Evolutionary conservation across 2,888 invertebrate species (phyloP).

Genomic region (Sepioteuthis lessoniana): DNA sequence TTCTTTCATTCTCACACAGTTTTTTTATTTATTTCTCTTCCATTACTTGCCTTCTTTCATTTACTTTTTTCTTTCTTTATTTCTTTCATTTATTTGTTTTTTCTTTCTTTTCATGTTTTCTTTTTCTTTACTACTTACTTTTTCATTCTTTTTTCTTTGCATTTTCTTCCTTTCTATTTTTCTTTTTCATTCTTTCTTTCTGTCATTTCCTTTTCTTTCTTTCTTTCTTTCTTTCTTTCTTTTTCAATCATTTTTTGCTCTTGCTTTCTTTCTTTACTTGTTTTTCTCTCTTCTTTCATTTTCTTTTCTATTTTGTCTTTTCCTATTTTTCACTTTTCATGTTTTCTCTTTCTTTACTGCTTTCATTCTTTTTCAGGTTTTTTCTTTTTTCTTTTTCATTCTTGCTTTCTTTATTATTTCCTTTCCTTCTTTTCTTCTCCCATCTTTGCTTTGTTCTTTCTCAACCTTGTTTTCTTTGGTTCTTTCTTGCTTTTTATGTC

Average conservation of each 20-base stretch:
- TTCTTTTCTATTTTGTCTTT: background rate
- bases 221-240: too few relatives aligned
- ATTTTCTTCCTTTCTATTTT: too few relatives aligned
- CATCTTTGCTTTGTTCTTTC: background rate
- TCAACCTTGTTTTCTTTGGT: background rate
- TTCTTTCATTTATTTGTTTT: too few relatives aligned
- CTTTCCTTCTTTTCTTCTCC: background rate
- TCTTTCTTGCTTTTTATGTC: background rate
- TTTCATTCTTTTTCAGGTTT: background rate
- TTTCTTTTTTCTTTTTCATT: background rate
- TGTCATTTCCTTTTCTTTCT: too few relatives aligned
- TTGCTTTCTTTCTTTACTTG: background rate
- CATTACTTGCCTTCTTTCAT: background rate
- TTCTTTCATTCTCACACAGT: background rate
- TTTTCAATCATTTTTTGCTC: too few relatives aligned
- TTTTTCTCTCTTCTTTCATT: background rate
- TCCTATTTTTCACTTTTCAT: background rate
- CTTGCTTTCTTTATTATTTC: too few relatives aligned
- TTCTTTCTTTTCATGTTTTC: too few relatives aligned
- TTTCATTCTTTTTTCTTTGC: too few relatives aligned
- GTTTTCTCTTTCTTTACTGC: background rate
- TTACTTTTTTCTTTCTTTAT: background rate
- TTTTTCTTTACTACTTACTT: too few relatives aligned
- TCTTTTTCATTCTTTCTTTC: too few relatives aligned
- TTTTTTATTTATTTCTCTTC: fast-evolving